These are phyloP conservation scores for Drosophila putrida DNA, from an alignment of 2,888 invertebrate genomes.

Conservation along the genomic window DNA sequence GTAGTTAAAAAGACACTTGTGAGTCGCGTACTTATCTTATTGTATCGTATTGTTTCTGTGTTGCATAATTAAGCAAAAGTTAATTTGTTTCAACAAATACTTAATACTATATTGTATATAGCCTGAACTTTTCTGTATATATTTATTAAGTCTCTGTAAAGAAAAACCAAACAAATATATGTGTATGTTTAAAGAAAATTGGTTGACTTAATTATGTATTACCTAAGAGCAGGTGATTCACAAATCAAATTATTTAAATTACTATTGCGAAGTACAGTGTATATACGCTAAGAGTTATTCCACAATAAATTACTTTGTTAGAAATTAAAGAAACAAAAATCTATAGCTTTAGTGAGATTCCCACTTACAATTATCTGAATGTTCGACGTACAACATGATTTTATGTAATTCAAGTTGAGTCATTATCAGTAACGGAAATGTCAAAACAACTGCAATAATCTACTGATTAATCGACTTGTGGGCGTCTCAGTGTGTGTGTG, in stretches of 20 bases:
- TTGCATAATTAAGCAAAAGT: conserved; percentile 32
- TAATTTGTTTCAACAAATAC: conserved; percentile 2
- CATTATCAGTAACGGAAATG: conserved; percentile 64
- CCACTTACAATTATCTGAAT: background rate
- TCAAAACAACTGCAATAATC: conserved; percentile 59
- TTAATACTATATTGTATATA: conserved; percentile 24
- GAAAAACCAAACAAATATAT: conserved; percentile 11
- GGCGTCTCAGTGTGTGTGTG: background rate
- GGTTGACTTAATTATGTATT: conserved; percentile 18
- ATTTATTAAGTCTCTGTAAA: conserved; percentile 8
- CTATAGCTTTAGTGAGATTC: background rate
- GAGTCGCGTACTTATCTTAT: conserved; percentile 55
- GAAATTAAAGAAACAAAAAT: background rate
- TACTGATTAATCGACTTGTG: conserved; percentile 41
- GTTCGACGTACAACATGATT: conserved; percentile 7
- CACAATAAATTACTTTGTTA: conserved; percentile 17
- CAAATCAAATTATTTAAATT: conserved; percentile 3
- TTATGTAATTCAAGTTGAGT: conserved; percentile 14
- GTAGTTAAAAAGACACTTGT: conserved; percentile 34
- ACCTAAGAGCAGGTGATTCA: conserved; percentile 12
- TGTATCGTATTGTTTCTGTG: conserved; percentile 34
- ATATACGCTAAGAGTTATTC: conserved; percentile 4
- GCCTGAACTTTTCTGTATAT: background rate
- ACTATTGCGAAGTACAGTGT: conserved; percentile 16
- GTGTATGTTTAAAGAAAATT: conserved; percentile 7